phyloP scores from a whole-genome alignment of 1,140 invertebrate species.

The Leptopilina clavipes region DNA sequence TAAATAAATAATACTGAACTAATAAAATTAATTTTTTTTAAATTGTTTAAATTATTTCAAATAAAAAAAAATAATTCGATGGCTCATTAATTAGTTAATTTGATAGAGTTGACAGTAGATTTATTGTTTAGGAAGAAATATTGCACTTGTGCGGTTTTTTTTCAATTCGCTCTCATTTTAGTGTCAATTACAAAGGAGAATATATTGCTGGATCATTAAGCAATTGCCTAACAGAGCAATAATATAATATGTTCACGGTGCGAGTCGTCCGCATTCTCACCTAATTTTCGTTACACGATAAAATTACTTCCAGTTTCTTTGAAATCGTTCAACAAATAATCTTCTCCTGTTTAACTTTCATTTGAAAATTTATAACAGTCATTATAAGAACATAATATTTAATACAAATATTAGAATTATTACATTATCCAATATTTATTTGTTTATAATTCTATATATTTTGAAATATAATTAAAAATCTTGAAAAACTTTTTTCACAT shows the following conservation, averaged over 20 bases:
- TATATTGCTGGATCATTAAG: slow-evolving; percentile 34
- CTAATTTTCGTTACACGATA: slow-evolving; percentile 36
- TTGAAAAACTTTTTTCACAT: too few relatives aligned
- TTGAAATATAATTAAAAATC: too few relatives aligned
- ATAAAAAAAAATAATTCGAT: background rate
- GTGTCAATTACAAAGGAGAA: background rate
- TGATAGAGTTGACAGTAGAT: background rate
- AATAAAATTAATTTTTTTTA: too few relatives aligned
- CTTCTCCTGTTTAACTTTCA: background rate
- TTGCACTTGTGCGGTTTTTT: background rate
- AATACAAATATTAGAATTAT: background rate
- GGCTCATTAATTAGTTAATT: background rate
- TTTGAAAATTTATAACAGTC: background rate
- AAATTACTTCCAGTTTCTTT: slow-evolving; percentile 16
- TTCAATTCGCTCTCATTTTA: slow-evolving; percentile 4
- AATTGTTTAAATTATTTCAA: background rate
- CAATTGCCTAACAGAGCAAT: slow-evolving; percentile 42
- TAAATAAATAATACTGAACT: too few relatives aligned
- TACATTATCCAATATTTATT: too few relatives aligned
- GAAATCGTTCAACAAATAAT: background rate
- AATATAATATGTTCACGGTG: slow-evolving; percentile 37
- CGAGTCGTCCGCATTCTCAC: slow-evolving; percentile 48
- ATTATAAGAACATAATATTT: background rate
- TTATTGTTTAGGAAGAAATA: background rate
- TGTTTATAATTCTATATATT: too few relatives aligned